Evolutionary conservation across 2,797 vertebrate genomes (phyloP).

Genomic region (Benthosema pterotum): DNA sequence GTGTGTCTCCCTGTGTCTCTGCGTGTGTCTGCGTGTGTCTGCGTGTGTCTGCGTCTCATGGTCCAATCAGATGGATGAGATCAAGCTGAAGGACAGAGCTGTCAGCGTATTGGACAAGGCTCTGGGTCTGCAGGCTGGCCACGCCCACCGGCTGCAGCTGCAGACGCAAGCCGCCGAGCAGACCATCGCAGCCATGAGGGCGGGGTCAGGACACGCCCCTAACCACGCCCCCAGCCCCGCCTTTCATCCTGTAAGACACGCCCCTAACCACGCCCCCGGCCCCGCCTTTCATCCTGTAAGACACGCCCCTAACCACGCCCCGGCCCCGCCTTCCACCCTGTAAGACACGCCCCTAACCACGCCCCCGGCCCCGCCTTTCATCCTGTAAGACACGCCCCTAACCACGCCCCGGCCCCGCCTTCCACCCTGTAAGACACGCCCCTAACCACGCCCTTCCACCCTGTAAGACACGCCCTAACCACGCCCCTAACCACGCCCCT

Average conservation of each 20-base stretch:
- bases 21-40: not conserved
- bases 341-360: no score
- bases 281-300: not conserved
- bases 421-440: no score
- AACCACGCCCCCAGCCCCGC: constrained; percentile 87
- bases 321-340: no score
- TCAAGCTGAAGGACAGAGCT: constrained; percentile 98
- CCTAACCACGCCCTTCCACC: no score
- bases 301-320: no score
- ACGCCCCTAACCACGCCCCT: no score
- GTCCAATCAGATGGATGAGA: constrained; percentile 98
- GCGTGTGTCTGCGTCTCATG: constrained; percentile 19
- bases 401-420: no score
- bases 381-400: no score
- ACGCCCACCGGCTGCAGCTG: constrained; percentile 93
- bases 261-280: no score
- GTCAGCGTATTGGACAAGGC: constrained; percentile 97
- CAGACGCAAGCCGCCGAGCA: constrained; percentile 96
- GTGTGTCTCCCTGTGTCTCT: not conserved
- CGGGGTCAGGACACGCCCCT: constrained; percentile 81
- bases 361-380: no score
- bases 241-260: constrained; percentile 91
- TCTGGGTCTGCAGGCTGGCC: constrained; percentile 93
- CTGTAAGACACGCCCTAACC: no score
- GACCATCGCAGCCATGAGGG: constrained; percentile 92